Percentiles rank a stretch among this genome's conserved stretches.
Conservation (phyloP, 2,113 vertebrate species). For the Acrocephalus arundinaceus region DNA sequence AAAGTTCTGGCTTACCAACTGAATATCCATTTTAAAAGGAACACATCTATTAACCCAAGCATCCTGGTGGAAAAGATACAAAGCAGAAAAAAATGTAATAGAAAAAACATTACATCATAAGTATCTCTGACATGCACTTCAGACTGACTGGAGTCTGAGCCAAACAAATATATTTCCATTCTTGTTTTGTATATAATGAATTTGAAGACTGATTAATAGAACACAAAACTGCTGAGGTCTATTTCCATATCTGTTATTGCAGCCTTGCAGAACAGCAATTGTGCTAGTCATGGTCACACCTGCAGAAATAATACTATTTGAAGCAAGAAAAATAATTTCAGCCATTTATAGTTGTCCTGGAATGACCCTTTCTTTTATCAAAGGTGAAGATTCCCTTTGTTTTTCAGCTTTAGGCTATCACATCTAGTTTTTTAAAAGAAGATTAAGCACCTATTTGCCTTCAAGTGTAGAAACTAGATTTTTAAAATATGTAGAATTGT, state of each 20-base stretch:
- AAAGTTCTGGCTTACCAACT: constrained; percentile 10
- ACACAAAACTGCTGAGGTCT: background rate
- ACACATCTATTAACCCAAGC: background rate
- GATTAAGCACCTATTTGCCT: background rate
- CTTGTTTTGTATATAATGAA: background rate
- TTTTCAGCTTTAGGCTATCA: background rate
- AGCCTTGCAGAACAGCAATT: background rate
- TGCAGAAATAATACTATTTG: background rate
- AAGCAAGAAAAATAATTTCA: background rate
- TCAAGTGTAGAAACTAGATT: background rate
- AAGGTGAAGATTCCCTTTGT: background rate
- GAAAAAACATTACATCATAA: background rate
- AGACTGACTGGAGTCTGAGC: background rate
- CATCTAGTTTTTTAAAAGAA: background rate
- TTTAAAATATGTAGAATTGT: background rate
- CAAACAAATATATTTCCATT: background rate
- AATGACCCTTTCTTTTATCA: background rate
- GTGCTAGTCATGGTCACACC: background rate
- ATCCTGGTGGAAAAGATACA: background rate
- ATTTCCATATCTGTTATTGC: background rate
- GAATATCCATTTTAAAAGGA: constrained; percentile 4
- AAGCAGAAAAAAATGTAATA: background rate
- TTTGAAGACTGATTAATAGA: background rate
- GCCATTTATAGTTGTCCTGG: background rate
- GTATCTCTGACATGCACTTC: background rate